Base-by-base conservation (phyloP, 2,113 vertebrate genomes). In the Cyphomyrus plagiostoma region DNA sequence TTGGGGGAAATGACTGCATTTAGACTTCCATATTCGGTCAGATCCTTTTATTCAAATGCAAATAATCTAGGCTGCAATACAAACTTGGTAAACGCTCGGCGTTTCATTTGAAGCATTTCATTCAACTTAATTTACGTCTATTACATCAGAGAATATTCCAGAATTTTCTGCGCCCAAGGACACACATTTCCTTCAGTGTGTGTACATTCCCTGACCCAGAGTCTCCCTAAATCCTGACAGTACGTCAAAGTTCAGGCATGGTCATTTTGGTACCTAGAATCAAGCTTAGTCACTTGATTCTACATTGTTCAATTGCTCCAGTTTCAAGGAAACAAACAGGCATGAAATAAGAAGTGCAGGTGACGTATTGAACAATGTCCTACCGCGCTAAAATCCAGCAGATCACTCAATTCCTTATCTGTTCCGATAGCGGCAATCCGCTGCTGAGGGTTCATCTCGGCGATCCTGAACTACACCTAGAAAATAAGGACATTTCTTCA, bases 331-430 rank as follows among this genome's bases (percentile, higher is more conserved):
- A 48, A 39, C 30, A 82, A 30, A 87, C 58, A 77, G 45, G n/a
- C 30, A 80, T 49, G 7, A 88, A 23, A 48, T 48, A 23, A 84
- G 39, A 84, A n/a, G 21, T 30, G 30, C 48, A 83, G 83, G 45
- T 88, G 26, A 66, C 89, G 88, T 50, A 90, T 39, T 52, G 5
- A 42, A 66, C 3, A 77, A 88, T 80, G 70, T 92, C 97, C 89
- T 98, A 99, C 98, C 98, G 98, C 98, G 89, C 98, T 99, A 93
- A 99, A 99, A 96, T 99, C 98, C 97, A 99, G 98, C 94, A 99
- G 94, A 95, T 99, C 98, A 95, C 98, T 99, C 95, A 99, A 94
- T 92, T 99, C 98, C 97, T 99, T 99, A 96, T 99, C 98, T 89
- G 98, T 99, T 93, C 98, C 98, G 90, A 99, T 97, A 92, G 98